phyloP scores from a whole-genome alignment of 2,113 vertebrate species.

The Cardinalis cardinalis region DNA sequence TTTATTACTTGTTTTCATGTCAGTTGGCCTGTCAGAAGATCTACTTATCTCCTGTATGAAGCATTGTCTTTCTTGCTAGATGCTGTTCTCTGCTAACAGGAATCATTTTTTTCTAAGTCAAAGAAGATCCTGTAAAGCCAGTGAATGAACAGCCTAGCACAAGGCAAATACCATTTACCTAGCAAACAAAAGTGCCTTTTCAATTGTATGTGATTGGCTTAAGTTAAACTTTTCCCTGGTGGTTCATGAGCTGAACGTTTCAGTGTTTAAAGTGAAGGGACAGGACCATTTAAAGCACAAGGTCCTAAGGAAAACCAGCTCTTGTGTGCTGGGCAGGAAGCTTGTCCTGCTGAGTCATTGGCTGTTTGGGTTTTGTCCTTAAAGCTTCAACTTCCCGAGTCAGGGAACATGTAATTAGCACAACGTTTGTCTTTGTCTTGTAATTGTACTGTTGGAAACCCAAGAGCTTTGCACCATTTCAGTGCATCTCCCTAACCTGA shows the following conservation, averaged over 20 bases:
- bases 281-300: neutral
- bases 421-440: neutral
- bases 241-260: neutral
- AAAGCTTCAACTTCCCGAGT: neutral
- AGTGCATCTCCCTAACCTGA: neutral
- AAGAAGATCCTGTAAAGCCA: neutral
- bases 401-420: neutral
- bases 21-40: neutral
- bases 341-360: neutral
- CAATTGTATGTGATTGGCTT: neutral
- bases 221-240: neutral
- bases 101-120: neutral
- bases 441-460: neutral
- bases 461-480: neutral
- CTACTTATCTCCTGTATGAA: neutral
- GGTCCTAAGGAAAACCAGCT: rapidly evolving
- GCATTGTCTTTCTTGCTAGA: neutral
- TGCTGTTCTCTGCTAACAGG: neutral
- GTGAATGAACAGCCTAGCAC: neutral
- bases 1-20: constrained; percentile 6
- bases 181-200: neutral
- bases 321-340: rapidly evolving
- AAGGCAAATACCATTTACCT: neutral
- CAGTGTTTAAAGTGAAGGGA: rapidly evolving
- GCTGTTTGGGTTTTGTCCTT: neutral